These are phyloP conservation scores for Aurelia aurita DNA, from an alignment of 30 jellyfish, hydroid and myxozoan genomes.

Conservation along the genomic window DNA sequence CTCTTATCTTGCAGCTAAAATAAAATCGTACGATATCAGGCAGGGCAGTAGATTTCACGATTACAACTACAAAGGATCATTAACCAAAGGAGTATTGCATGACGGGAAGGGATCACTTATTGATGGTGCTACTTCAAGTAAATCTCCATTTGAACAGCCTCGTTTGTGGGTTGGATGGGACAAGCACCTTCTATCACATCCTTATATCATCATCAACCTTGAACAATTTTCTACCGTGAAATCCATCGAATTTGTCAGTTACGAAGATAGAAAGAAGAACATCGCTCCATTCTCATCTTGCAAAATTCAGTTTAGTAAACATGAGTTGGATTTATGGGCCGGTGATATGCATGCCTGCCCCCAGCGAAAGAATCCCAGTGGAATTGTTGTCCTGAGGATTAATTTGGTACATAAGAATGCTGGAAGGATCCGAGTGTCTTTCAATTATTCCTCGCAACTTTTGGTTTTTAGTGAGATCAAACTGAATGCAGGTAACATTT, in stretches of 20 bases:
- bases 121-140: not conserved
- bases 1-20: not conserved
- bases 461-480: constrained; percentile 13
- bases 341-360: constrained; percentile 1
- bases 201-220: not conserved
- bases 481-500: not conserved
- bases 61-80: not conserved
- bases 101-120: constrained; percentile 12
- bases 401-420: not conserved
- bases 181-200: not conserved
- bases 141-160: constrained; percentile 1
- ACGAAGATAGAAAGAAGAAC: not conserved
- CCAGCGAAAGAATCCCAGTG: not conserved
- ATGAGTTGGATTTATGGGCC: constrained; percentile 6
- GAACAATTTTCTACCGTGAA: not conserved
- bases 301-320: constrained; percentile 3
- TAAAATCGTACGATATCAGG: constrained; percentile 3
- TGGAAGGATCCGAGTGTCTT: not conserved
- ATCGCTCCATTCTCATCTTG: not conserved
- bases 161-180: constrained; percentile 25
- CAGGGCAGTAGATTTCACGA: constrained; percentile 21
- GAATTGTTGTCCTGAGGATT: constrained; percentile 4
- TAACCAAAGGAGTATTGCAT: constrained; percentile 8
- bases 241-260: constrained; percentile 8
- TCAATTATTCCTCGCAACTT: constrained; percentile 12